Percentiles rank a stretch among this genome's conserved stretches.
Evolutionary conservation across 2,888 invertebrate genomes (phyloP).

Genomic region (Sialis fuliginosa): DNA sequence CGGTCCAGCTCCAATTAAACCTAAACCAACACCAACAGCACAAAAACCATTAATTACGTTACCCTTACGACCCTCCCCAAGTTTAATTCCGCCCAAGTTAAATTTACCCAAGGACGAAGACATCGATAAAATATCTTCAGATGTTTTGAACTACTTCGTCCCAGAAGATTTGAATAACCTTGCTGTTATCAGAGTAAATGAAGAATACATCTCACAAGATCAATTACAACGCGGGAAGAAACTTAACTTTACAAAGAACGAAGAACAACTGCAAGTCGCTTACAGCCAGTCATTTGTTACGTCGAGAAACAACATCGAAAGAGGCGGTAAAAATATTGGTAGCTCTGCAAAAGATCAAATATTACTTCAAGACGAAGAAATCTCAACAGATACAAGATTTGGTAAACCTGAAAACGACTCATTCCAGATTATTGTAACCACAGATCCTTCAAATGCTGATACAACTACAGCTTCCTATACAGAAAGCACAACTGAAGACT

Average conservation of each 20-base stretch:
- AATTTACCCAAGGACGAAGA: neutral
- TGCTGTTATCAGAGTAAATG: conserved; percentile 14
- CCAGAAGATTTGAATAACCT: conserved; percentile 20
- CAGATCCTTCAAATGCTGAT: conserved; percentile 7
- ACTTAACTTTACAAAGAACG: conserved; percentile 20
- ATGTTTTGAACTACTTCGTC: conserved; percentile 17
- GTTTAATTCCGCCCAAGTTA: neutral
- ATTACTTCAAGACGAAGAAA: too few relatives aligned
- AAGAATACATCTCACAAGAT: conserved; percentile 5
- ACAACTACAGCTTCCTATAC: conserved; percentile 9
- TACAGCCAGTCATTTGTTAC: conserved; percentile 52
- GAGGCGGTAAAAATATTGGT: conserved; percentile 22
- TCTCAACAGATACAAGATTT: neutral
- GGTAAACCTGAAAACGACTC: conserved; percentile 1
- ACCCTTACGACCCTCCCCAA: conserved; percentile 1
- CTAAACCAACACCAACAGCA: conserved; percentile 14
- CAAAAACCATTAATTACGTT: conserved; percentile 3
- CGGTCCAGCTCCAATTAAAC: conserved; percentile 3
- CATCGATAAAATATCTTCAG: conserved; percentile 5
- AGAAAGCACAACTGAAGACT: conserved; percentile 4
- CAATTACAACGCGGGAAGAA: conserved; percentile 4
- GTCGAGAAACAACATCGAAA: conserved; percentile 29
- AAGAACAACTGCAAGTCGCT: conserved; percentile 46
- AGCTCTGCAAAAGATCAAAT: neutral
- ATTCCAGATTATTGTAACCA: conserved; percentile 7